Evolutionary conservation across 2,888 invertebrate genomes (phyloP).

Genomic region (Pecten maximus): DNA sequence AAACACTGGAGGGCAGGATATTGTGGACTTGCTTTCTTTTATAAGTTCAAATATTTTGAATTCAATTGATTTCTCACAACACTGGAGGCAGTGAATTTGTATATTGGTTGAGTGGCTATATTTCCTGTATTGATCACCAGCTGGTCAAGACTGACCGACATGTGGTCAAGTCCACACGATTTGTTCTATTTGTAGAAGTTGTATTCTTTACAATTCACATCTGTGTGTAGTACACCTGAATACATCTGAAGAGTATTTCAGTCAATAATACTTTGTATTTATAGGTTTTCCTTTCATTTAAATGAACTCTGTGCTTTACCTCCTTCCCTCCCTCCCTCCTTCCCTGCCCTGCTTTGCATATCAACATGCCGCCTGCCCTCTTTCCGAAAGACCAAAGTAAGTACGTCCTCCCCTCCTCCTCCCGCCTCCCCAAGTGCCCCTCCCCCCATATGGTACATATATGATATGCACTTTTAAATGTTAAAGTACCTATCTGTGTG

Average conservation of each 20-base stretch:
- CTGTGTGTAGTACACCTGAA: not conserved
- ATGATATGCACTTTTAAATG: too few relatives aligned
- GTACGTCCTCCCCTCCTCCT: too few relatives aligned
- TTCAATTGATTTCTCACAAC: slow-evolving; percentile 13
- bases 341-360: too few relatives aligned
- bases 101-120: not conserved
- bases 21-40: not conserved
- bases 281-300: too few relatives aligned
- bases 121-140: not conserved
- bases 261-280: too few relatives aligned
- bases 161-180: not conserved
- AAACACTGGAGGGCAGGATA: not conserved
- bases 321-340: too few relatives aligned
- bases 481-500: too few relatives aligned
- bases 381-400: too few relatives aligned
- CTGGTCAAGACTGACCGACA: not conserved
- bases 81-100: not conserved
- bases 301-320: too few relatives aligned
- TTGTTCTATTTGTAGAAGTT: not conserved
- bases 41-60: not conserved
- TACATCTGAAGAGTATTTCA: not conserved
- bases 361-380: too few relatives aligned
- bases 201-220: not conserved
- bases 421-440: too few relatives aligned
- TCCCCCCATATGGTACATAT: too few relatives aligned